Conservation (phyloP, 2,113 vertebrate genomes). For the Lethenteron reissneri region DNA sequence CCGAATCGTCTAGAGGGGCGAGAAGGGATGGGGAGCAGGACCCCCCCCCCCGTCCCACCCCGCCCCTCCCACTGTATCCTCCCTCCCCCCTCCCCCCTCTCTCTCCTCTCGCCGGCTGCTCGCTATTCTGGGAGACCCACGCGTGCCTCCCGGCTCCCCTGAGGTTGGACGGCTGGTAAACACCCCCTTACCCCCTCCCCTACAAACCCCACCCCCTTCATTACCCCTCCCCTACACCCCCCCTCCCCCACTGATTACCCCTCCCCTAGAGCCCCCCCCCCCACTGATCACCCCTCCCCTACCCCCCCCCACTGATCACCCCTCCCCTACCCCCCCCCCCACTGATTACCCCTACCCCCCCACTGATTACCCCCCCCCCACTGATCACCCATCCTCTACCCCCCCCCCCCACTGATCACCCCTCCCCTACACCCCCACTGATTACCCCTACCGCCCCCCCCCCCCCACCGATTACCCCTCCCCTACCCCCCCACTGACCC, state of each 20-base stretch:
- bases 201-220: not conserved
- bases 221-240: not conserved
- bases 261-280: too few species aligned
- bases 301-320: not conserved
- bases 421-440: not conserved
- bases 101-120: too few species aligned
- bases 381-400: not conserved
- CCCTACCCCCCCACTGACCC: too few species aligned
- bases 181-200: too few species aligned
- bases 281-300: not conserved
- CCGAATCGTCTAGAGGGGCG: not conserved
- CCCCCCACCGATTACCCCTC: too few species aligned
- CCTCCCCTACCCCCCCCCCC: too few species aligned
- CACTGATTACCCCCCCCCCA: not conserved
- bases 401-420: not conserved
- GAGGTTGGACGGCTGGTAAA: too few species aligned
- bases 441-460: too few species aligned
- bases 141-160: too few species aligned
- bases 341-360: not conserved
- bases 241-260: too few species aligned
- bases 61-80: not conserved
- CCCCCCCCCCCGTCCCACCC: not conserved
- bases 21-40: not conserved
- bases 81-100: not conserved
- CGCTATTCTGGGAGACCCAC: too few species aligned